Percentiles rank a stretch among this genome's conserved stretches.
Evolutionary conservation across 1,140 invertebrate genomes (phyloP).

Genomic region (Lepidurus apus): DNA sequence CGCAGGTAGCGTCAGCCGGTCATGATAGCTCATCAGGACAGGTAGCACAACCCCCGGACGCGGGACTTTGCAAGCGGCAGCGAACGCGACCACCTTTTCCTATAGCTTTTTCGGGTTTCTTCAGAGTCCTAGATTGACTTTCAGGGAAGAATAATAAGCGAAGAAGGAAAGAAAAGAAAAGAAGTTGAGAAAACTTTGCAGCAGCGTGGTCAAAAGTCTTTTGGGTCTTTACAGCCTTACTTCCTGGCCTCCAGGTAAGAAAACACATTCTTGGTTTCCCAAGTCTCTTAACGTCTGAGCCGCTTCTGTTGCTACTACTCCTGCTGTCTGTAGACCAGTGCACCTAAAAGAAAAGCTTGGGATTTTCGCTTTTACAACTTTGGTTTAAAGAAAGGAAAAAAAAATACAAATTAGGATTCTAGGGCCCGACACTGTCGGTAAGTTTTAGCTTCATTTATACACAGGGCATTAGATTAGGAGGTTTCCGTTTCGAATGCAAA

Average conservation of each 20-base stretch:
- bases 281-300: background rate
- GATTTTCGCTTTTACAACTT: no score
- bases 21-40: conserved; percentile 21
- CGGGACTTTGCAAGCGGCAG: conserved; percentile 1
- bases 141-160: conserved; percentile 16
- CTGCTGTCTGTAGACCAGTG: background rate
- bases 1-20: conserved; percentile 6
- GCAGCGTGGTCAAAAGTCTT: background rate
- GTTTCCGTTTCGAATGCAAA: background rate
- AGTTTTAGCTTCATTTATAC: background rate
- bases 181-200: background rate
- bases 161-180: background rate
- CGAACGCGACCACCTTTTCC: conserved; percentile 2
- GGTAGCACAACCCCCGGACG: conserved; percentile 20
- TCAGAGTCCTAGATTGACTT: background rate
- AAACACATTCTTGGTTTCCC: background rate
- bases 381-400: background rate
- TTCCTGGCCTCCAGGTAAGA: background rate
- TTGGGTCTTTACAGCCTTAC: conserved; percentile 10
- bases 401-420: background rate
- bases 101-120: background rate
- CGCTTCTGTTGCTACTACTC: background rate
- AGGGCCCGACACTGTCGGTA: background rate
- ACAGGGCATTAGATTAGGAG: background rate
- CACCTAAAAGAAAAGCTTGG: no score